Evolutionary conservation across 2,888 invertebrate species (phyloP).

Genomic region (Teleiodes luculella): DNA sequence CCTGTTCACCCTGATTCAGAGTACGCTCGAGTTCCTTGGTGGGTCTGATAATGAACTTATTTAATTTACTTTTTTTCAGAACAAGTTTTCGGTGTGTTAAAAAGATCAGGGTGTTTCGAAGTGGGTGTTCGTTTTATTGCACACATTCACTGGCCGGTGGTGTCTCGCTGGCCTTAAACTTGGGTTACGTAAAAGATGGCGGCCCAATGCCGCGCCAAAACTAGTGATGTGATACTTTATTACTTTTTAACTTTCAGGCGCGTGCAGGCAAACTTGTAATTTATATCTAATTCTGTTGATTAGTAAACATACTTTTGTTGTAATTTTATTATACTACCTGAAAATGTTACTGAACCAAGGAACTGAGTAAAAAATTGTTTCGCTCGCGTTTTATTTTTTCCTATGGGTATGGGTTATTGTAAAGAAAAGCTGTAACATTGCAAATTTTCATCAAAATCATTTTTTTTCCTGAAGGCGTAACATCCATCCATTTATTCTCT

Average conservation of each 20-base stretch:
- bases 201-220: slow-evolving; percentile 33
- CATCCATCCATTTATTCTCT: too few species aligned
- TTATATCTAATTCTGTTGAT: not conserved
- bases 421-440: too few species aligned
- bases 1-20: too few species aligned
- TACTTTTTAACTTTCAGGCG: not conserved
- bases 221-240: slow-evolving; percentile 20
- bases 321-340: too few species aligned
- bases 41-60: too few species aligned
- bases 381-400: too few species aligned
- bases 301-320: not conserved
- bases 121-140: slow-evolving; percentile 32
- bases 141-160: slow-evolving; percentile 23
- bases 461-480: not conserved
- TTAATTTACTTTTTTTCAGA: not conserved
- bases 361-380: too few species aligned
- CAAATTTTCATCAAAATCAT: too few species aligned
- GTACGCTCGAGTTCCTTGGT: too few species aligned
- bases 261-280: not conserved
- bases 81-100: not conserved
- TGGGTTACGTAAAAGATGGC: slow-evolving; percentile 51
- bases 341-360: too few species aligned
- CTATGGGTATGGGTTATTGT: too few species aligned
- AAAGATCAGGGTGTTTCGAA: too few species aligned
- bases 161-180: slow-evolving; percentile 58